phyloP scores from a whole-genome alignment of 2,113 vertebrate species.

The Phrynosoma blainvillii region DNA sequence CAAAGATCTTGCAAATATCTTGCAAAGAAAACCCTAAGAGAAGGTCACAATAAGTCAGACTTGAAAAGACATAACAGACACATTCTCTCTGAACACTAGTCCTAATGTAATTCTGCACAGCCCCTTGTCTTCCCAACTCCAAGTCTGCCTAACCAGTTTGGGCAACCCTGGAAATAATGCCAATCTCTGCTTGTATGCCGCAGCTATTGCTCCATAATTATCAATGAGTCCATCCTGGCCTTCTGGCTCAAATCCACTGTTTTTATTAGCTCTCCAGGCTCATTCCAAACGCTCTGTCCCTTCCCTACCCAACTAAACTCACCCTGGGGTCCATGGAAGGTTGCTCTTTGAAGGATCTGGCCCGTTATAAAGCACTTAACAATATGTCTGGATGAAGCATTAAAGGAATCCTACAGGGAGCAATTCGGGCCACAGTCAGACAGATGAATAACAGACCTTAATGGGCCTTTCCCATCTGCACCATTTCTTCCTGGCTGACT shows the following conservation, averaged over 20 bases:
- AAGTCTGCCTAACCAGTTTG: not conserved
- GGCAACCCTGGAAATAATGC: not conserved
- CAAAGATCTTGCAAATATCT: too few relatives aligned
- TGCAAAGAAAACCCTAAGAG: too few relatives aligned
- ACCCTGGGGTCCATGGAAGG: constrained; percentile 41
- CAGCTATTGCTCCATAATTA: not conserved
- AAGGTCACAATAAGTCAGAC: too few relatives aligned
- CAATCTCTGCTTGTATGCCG: too few relatives aligned
- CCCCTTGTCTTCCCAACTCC: too few relatives aligned
- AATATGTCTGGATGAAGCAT: constrained; percentile 71
- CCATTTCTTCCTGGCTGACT: constrained; percentile 59
- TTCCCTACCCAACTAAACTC: constrained; percentile 21
- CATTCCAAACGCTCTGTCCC: not conserved
- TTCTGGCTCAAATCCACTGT: not conserved
- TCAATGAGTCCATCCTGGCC: not conserved
- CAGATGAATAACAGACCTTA: constrained; percentile 70
- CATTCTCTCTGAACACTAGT: too few relatives aligned
- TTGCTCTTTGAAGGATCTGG: constrained; percentile 64
- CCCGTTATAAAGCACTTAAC: constrained; percentile 70
- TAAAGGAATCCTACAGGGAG: constrained; percentile 71
- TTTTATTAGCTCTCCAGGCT: not conserved
- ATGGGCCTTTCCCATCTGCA: constrained; percentile 67
- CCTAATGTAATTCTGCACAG: too few relatives aligned
- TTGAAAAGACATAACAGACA: too few relatives aligned
- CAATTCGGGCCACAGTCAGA: constrained; percentile 66